Evolutionary conservation across 2,113 vertebrate genomes (phyloP), one percentile per base, ranked within the genome.

Genomic region (Tonatia bakeri): DNA sequence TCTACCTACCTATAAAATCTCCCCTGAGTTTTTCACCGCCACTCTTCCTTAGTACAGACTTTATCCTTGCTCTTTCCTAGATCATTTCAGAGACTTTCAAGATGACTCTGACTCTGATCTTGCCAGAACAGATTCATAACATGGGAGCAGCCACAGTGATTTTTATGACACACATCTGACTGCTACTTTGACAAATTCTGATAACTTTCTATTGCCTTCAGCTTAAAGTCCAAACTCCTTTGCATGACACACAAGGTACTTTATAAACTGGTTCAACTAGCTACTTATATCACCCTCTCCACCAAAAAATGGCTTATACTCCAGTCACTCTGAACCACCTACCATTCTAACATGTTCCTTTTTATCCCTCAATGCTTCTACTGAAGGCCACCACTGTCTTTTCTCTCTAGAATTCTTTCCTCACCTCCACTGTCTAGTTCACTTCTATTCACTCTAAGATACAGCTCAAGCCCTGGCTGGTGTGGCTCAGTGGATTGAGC

Each of bases 171-270:
- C 45, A 80, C 3, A 69, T 19, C 33, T 88, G 36, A 70, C 22
- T 33, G 2, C 73, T 31, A 81, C 54, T 86, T 19, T 50, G 40
- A 87, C 52, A 69, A 94, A 88, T 59, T 73, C 91, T 64, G 31
- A 54, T 67, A 75, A 89, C 64, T 69, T 92, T 73, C 65, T 87
- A 94, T 24, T 87, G 65, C 50, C 45, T 94, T 76, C 12, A 13
- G 65, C n/a, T 82, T 89, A 47, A 95, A 91, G 84, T 96, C 87
- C 81, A 86, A 91, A 91, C 17, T 89, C 84, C 80, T 77, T 50
- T 87, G 56, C 72, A 82, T 84, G 47, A 89, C 67, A 87, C 31
- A 79, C 31, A 96, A 91, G 13, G 64, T 28, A 80, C 70, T 75
- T 90, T n/a, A 77, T 73, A 59, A 70, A 87, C 70, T 91, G 40